These are phyloP conservation scores for Allacma fusca DNA, from an alignment of 2,888 invertebrate genomes.

Conservation along the genomic window DNA sequence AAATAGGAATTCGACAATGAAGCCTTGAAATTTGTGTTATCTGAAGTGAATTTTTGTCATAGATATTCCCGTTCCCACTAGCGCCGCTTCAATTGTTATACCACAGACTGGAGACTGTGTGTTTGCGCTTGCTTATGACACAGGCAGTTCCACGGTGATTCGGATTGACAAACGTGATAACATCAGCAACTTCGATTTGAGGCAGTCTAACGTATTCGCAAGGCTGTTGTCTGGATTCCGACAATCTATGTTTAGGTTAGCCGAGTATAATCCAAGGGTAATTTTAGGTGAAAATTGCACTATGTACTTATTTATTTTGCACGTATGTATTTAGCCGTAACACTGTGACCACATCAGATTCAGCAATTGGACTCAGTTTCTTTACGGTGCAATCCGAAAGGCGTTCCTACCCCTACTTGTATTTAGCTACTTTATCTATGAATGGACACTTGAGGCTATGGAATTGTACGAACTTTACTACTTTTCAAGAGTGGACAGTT, in stretches of 20 bases:
- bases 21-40: too few relatives aligned
- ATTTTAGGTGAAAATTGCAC: too few relatives aligned
- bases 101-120: conserved; percentile 55
- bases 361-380: conserved; percentile 57
- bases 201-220: conserved; percentile 58
- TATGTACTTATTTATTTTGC: too few relatives aligned
- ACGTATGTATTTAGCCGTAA: conserved; percentile 35
- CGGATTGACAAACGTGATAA: conserved; percentile 55
- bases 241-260: conserved; percentile 52
- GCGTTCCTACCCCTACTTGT: conserved; percentile 41
- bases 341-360: conserved; percentile 47
- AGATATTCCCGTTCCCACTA: conserved; percentile 59
- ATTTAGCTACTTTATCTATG: conserved; percentile 58
- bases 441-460: conserved; percentile 58
- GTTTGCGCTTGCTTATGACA: conserved; percentile 60
- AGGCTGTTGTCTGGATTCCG: conserved; percentile 55
- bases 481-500: conserved; percentile 51
- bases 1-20: background rate
- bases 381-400: conserved; percentile 49
- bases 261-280: background rate
- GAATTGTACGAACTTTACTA: conserved; percentile 48
- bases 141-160: conserved; percentile 55
- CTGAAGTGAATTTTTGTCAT: conserved; percentile 13
- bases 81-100: conserved; percentile 54
- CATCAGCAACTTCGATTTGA: conserved; percentile 54